phyloP scores from a whole-genome alignment of 2,113 vertebrate genomes.

The Falco punctatus region DNA sequence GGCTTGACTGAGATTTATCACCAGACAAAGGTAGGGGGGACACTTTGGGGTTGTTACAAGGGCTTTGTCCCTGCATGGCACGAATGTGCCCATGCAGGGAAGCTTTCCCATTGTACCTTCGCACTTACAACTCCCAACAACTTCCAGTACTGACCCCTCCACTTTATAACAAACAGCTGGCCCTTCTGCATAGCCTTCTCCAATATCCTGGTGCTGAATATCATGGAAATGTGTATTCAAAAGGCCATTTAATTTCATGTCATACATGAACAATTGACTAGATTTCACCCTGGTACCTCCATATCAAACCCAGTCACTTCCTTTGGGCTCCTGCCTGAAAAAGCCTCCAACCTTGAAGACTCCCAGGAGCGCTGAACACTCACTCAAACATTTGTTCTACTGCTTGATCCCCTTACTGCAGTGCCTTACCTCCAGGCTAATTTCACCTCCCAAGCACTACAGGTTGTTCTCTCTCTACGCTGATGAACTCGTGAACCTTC shows the following conservation, averaged over 20 bases:
- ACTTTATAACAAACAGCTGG: background rate
- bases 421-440: rapidly evolving
- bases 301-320: background rate
- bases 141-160: rapidly evolving
- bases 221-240: background rate
- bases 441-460: background rate
- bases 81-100: background rate
- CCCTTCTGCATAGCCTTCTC: background rate
- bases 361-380: rapidly evolving
- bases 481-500: background rate
- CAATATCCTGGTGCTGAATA: background rate
- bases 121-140: background rate
- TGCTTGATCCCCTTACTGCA: background rate
- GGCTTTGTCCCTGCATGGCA: background rate
- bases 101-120: background rate
- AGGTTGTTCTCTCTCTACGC: rapidly evolving
- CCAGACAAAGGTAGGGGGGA: no score
- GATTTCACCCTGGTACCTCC: background rate
- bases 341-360: background rate
- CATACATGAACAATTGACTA: background rate
- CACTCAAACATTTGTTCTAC: background rate
- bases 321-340: background rate
- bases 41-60: no score
- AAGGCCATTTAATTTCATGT: background rate
- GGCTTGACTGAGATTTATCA: background rate